A percentile compares a stretch with the other conserved stretches of the same genome.
These are phyloP conservation scores for Metaphire vulgaris DNA, from an alignment of 1,140 invertebrate genomes.

Conservation along the genomic window DNA sequence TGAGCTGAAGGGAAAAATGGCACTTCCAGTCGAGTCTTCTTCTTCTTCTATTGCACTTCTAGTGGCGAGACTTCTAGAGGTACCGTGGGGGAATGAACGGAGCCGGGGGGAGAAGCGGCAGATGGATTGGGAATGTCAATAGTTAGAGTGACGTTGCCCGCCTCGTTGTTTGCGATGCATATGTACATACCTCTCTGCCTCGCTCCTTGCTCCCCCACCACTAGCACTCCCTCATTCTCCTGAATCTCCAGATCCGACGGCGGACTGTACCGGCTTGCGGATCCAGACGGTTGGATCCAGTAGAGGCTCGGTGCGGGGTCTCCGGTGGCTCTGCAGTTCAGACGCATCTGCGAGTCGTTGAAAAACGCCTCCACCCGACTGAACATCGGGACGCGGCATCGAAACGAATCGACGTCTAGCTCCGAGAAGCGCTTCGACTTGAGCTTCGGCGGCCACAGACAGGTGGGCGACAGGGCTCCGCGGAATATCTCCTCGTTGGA, in stretches of 20 bases:
- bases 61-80: too few relatives aligned
- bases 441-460: conserved; percentile 37
- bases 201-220: neutral
- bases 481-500: conserved; percentile 35
- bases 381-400: conserved; percentile 47
- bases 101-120: too few relatives aligned
- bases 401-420: conserved; percentile 39
- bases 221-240: neutral
- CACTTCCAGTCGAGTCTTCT: too few relatives aligned
- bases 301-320: conserved; percentile 46
- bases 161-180: conserved; percentile 46
- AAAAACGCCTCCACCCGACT: conserved; percentile 46
- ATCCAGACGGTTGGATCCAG: conserved; percentile 45
- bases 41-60: too few relatives aligned
- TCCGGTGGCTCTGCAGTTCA: conserved; percentile 44
- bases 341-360: conserved; percentile 38
- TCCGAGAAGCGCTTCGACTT: conserved; percentile 37
- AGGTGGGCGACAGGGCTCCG: conserved; percentile 36
- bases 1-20: too few relatives aligned
- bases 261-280: conserved; percentile 34
- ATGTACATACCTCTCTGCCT: conserved; percentile 35
- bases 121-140: conserved; percentile 46
- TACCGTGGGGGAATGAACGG: too few relatives aligned
- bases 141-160: conserved; percentile 48
- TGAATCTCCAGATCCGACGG: neutral